Base-by-base conservation (phyloP, 2,888 invertebrate species). In the Colletes collaris region DNA sequence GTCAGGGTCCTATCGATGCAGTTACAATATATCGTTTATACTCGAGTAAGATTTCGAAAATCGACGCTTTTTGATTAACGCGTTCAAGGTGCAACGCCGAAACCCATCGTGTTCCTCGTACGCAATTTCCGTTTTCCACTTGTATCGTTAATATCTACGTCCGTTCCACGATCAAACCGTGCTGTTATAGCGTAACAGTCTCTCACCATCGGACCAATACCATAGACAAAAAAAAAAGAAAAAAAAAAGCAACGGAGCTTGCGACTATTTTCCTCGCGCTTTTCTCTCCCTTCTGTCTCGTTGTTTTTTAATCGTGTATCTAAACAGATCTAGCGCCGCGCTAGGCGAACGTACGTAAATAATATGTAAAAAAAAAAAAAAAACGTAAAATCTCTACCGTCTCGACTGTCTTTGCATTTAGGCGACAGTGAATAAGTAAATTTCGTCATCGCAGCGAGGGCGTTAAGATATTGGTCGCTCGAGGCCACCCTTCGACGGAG, bases 141-240 rank as follows among this genome's bases (percentile, higher is more conserved):
- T 60, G 49, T 73, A 72, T 59, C 50, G 19, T 27, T 27, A 27
- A 10, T 76, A 53, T 72, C 55, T 40, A 62, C 58, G 68, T 72
- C 59, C 78, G 62, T 77, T 76, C 64, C 58, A 68, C n/a, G 68
- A 59, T 53, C 0, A 69, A 27, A 55, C 11, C 52, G 44, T 46
- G 35, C 69, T 56, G 35, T 73, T 71, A 66, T 62, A n/a, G 40
- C 53, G 50, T 77, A 73, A 81, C 66, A 77, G 62, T 79, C 75
- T 77, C 76, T 69, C 62, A 65, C 50, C 73, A 70, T 76, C 76
- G 78, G 84, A 84, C 84, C 84, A 84, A 76, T 80, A 72, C 52
- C 74, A 73, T 50, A 58, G 27, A 27, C 27, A 27, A 27, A 27
- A 27, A 27, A 27, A 27, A 27, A 27, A 27, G 2, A 27, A 27